Conservation (phyloP, 2,113 vertebrate genomes). For the Mastomys natalensis region DNA sequence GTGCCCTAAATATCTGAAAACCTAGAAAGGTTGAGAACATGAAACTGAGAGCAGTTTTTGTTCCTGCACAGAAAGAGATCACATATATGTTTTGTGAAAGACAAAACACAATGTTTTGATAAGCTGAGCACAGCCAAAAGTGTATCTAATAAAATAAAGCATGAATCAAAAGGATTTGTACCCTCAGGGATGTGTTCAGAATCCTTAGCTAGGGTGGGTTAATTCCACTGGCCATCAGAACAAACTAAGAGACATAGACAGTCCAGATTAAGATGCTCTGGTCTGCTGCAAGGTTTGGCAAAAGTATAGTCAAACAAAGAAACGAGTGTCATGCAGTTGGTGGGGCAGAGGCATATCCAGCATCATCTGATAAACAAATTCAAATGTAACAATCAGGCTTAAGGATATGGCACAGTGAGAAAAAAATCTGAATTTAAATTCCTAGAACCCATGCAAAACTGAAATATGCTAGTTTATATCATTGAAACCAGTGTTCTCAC, state of each 20-base stretch:
- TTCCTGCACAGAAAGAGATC: neutral
- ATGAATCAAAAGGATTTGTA: rapidly evolving
- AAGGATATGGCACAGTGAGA: neutral
- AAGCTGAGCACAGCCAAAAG: neutral
- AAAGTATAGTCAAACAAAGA: rapidly evolving
- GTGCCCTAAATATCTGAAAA: neutral
- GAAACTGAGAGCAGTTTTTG: neutral
- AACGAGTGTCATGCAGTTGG: rapidly evolving
- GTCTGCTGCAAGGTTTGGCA: neutral
- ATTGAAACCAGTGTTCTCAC: neutral
- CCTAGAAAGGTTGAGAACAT: neutral
- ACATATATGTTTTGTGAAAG: neutral
- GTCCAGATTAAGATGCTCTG: neutral
- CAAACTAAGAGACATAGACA: rapidly evolving
- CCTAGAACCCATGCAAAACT: neutral
- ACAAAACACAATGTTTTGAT: neutral
- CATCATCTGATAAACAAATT: neutral
- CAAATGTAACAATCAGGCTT: neutral
- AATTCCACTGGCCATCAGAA: rapidly evolving
- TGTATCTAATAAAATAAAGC: neutral
- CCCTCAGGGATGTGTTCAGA: neutral
- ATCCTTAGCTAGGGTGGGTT: rapidly evolving
- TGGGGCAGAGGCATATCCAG: neutral
- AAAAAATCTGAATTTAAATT: neutral
- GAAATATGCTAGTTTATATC: too few species aligned